phyloP scores from a whole-genome alignment of 1,140 invertebrate genomes.

The Bombus breviceps region DNA sequence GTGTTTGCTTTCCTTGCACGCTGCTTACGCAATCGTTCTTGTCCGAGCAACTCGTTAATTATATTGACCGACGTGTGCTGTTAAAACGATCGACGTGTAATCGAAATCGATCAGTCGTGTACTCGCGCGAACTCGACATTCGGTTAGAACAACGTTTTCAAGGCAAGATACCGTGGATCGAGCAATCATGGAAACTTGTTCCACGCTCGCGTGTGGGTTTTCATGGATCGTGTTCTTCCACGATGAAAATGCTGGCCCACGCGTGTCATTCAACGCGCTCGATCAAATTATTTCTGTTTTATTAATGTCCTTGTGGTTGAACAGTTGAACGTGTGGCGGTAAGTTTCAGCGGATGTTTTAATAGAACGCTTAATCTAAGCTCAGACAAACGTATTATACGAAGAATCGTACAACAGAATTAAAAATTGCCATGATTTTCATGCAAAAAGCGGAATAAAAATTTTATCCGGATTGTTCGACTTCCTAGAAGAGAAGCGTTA shows the following conservation, averaged over 20 bases:
- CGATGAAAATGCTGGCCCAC: constrained; percentile 5
- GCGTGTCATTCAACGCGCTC: constrained; percentile 14
- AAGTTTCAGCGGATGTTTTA: neutral
- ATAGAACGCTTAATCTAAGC: too few relatives aligned
- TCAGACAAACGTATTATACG: too few relatives aligned
- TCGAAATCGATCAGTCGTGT: constrained; percentile 12
- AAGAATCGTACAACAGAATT: too few relatives aligned
- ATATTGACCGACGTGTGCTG: constrained; percentile 2
- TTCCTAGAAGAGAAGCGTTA: too few relatives aligned
- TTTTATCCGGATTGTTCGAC: too few relatives aligned
- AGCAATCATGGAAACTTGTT: neutral
- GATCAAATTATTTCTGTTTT: neutral
- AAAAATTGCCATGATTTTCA: too few relatives aligned
- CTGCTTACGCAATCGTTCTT: constrained; percentile 15
- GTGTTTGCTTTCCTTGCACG: neutral
- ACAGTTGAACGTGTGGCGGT: neutral
- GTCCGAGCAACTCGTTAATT: constrained; percentile 35
- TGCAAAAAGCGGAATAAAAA: too few relatives aligned
- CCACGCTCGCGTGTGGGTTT: neutral
- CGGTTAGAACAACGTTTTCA: neutral
- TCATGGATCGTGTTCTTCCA: neutral
- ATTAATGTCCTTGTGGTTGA: neutral
- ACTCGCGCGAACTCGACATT: constrained; percentile 1
- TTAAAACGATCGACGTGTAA: constrained; percentile 23
- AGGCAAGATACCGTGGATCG: too few relatives aligned